Base-by-base conservation (phyloP, 2,888 invertebrate species). In the Junonia oenone region DNA sequence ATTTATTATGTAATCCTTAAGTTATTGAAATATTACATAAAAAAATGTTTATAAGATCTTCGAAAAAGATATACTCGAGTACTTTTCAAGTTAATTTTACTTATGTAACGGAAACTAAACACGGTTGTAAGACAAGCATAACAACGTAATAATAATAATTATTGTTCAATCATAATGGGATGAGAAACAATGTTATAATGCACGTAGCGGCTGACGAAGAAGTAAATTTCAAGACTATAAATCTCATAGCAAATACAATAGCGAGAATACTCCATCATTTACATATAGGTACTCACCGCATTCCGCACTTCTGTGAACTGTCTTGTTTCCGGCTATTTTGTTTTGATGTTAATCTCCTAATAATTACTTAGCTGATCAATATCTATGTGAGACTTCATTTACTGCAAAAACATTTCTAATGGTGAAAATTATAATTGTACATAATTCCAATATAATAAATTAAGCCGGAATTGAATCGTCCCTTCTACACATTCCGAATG, bases 281-380 rank as follows among this genome's bases (percentile, higher is more conserved):
- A 63, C 69, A 67, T 70, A n/a, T n/a, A n/a, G n/a, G n/a, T n/a
- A 69, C 75, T 77, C 77, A 76, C 63, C 66, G 68, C 73, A 80
- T 79, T 80, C 76, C 75, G 68, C 69, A 69, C 48, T 70, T 68
- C 60, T 49, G 61, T 47, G 56, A 59, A 63, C 56, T 58, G 58
- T 59, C 61, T 51, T 59, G 66, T 58, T 69, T 70, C 71, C 67
- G 67, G 60, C 61, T 63, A 56, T 62, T 67, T 62, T 61, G 59
- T 59, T 55, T 33, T 17, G 55, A 58, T 58, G 33, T 51, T 15
- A 14, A 58, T 58, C 51, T 45, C 6, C 33, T 51, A 33, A 53
- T 55, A 19, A 46, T 56, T 37, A 37, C 46, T 49, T 45, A 27
- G 11, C 45, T 26, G 45, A 17, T 55, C 31, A 17, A 46, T 14